Evolutionary conservation across 2,888 invertebrate species (phyloP), one percentile per base, ranked within the genome.

Genomic region (Patella caerulea): DNA sequence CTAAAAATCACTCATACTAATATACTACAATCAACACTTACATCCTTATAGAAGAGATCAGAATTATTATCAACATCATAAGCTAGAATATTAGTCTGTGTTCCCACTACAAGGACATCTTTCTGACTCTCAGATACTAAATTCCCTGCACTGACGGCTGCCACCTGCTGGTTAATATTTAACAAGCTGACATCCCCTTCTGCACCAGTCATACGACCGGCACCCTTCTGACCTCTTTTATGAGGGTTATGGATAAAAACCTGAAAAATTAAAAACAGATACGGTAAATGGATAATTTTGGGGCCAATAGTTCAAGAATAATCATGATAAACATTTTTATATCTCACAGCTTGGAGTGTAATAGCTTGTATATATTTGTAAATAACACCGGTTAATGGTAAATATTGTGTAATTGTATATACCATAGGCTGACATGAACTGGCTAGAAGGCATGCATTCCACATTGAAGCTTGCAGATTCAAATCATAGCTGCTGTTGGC

Each of bases 51-150:
- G 92, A 98, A 98, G 1, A 98, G 92, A 90, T 98, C 98, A 24
- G 95, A 94, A 92, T 98, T 98, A 86, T 97, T 96, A 90, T 97
- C 95, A 5, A 98, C 96, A 92, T 98, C 96, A 91, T 97, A 98
- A 0, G 95, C 97, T 75, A 96, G 92, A 7, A 96, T 92, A 88
- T 95, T 95, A 2, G 94, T 95, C 71, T 94, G 93, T 1, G 95
- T 95, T 59, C 97, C 97, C 81, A 98, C 94, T 29, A 97, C 93
- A 56, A 98, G 93, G 86, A 96, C 93, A 89, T 97, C 97, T 79
- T 88, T 89, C 3, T 84, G 82, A 85, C 95, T 93, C 17, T 77
- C 78, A 7, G 94, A 94, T 74, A 94, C 93, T 54, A 95, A 92
- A 34, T 93, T 93, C 2, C 96, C 96, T n/a, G 96, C 94, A 78